Evolutionary conservation across 2,113 vertebrate species (phyloP), one percentile per base, ranked within the genome.

Genomic region (Puffinus mauretanicus): DNA sequence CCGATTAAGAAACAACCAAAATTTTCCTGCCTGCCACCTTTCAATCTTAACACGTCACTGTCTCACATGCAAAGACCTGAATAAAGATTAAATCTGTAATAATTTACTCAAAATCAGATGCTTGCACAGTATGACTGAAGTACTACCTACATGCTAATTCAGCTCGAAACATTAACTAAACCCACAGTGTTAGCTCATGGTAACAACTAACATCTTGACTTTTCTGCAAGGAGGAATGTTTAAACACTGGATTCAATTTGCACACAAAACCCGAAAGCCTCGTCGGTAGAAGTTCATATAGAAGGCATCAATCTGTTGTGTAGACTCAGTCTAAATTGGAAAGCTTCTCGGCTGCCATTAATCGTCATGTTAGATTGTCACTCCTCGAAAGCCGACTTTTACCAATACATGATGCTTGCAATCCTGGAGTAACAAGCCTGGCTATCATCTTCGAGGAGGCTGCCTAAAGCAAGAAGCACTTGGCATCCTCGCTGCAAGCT

Each of bases 81-180:
- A 72, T 60, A 86, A 89, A 89, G 83, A 97, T 87, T 73, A 93
- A 91, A 87, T 62, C 81, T 70, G 66, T 79, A 91, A 92, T 75
- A 54, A 94, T 67, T 86, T 58, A 71, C 86, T 78, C 40, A 82
- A 71, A 88, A 86, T 75, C 91, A 91, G 67, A 86, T 18, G 46
- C 65, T 66, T n/a, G 54, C 81, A 38, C 57, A 34, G 66, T 52
- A 47, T 26, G 46, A 84, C 78, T 77, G 61, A 67, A 91, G 88
- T 29, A 65, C 32, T 72, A 61, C 76, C 76, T 30, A 51, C 30
- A 16, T 9, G 57, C 65, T 79, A 77, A 69, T 52, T 83, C 86
- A 86, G 80, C 65, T 12, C 54, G 54, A 85, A 82, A 42, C 57
- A 27, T 24, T 16, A 71, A 58, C 89, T 20, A 42, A 90, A 62